Evolutionary conservation across 2,113 vertebrate species (phyloP).

Genomic region (Ciconia boyciana): DNA sequence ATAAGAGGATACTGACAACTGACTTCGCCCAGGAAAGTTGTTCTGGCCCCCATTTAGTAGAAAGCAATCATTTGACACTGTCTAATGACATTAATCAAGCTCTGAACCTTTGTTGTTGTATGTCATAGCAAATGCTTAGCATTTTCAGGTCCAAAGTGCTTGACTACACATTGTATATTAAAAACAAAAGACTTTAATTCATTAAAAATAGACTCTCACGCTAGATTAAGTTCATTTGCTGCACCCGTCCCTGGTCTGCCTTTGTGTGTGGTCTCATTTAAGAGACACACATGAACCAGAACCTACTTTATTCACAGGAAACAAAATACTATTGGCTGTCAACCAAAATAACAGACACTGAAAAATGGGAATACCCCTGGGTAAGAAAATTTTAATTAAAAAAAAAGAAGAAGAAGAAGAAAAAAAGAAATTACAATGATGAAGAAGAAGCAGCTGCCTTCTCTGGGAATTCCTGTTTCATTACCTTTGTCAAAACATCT

Average conservation of each 20-base stretch:
- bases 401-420: neutral
- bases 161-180: slow-evolving; percentile 44
- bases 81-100: slow-evolving; percentile 29
- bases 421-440: neutral
- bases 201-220: slow-evolving; percentile 61
- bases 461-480: slow-evolving; percentile 52
- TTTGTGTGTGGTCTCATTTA: slow-evolving; percentile 61
- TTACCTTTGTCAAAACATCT: slow-evolving; percentile 65
- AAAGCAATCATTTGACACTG: neutral
- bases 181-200: slow-evolving; percentile 65
- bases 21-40: neutral
- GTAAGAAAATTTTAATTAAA: slow-evolving; percentile 43
- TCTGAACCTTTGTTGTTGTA: neutral
- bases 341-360: slow-evolving; percentile 49
- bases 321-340: slow-evolving; percentile 55
- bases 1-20: slow-evolving; percentile 18
- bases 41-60: neutral
- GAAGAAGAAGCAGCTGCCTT: neutral
- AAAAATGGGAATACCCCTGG: slow-evolving; percentile 42
- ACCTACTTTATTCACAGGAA: slow-evolving; percentile 37
- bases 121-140: slow-evolving; percentile 50
- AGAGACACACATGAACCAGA: slow-evolving; percentile 51
- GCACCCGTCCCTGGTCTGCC: slow-evolving; percentile 16
- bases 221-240: slow-evolving; percentile 62
- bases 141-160: slow-evolving; percentile 46